These are phyloP conservation scores for Flabesymbios commensalis DNA, from an alignment of 2,888 invertebrate species.

Conservation along the genomic window DNA sequence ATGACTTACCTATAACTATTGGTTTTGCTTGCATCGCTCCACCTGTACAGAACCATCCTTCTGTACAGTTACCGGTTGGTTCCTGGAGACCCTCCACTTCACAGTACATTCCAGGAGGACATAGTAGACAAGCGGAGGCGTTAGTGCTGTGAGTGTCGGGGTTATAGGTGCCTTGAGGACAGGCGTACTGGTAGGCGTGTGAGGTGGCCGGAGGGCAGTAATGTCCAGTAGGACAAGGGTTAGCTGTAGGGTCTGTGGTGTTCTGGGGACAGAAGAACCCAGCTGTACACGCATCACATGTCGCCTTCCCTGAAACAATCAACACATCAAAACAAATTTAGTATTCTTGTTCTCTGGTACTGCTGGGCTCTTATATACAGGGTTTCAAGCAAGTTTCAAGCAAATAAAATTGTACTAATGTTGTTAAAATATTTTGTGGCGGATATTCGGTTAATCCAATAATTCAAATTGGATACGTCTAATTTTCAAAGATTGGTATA, in stretches of 20 bases:
- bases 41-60: conserved; percentile 52
- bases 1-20: background rate
- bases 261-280: conserved; percentile 51
- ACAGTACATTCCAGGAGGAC: conserved; percentile 54
- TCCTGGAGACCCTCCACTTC: conserved; percentile 38
- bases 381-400: no score
- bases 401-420: no score
- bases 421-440: no score
- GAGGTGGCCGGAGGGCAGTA: conserved; percentile 47
- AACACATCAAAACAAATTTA: no score
- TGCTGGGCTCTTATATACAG: no score
- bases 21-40: background rate
- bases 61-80: conserved; percentile 47
- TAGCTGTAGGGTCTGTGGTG: conserved; percentile 41
- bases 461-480: no score
- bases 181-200: conserved; percentile 44
- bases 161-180: conserved; percentile 51
- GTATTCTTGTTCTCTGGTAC: no score
- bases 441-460: no score
- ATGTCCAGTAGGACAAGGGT: conserved; percentile 34
- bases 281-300: conserved; percentile 46
- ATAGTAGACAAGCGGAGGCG: conserved; percentile 42
- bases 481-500: no score
- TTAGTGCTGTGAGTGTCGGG: conserved; percentile 36
- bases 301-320: conserved; percentile 40